Evolutionary conservation across 2,888 invertebrate species (phyloP).

Genomic region (Cryptus viduatorius): DNA sequence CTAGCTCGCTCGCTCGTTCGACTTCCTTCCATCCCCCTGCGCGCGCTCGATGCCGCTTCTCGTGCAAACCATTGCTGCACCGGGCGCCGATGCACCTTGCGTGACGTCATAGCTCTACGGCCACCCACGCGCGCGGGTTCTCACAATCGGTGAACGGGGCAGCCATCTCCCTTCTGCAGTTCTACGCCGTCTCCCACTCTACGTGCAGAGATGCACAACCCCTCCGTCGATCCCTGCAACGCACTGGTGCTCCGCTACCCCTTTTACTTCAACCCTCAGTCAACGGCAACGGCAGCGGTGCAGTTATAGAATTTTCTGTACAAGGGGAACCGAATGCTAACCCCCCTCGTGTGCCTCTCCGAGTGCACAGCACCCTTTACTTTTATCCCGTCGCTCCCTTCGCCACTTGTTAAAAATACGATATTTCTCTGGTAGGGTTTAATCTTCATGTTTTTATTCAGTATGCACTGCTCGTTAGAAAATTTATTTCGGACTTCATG

Average conservation of each 20-base stretch:
- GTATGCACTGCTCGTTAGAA: background rate
- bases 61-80: constrained; percentile 72
- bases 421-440: background rate
- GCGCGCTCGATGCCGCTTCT: constrained; percentile 44
- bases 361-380: constrained; percentile 22
- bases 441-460: background rate
- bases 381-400: background rate
- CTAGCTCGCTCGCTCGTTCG: constrained; percentile 78
- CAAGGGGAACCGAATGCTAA: background rate
- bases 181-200: constrained; percentile 64
- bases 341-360: constrained; percentile 20
- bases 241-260: constrained; percentile 52
- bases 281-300: constrained; percentile 10
- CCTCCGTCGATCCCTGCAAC: constrained; percentile 56
- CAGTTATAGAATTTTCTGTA: constrained; percentile 7
- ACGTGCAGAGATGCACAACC: constrained; percentile 33
- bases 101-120: constrained; percentile 78
- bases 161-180: constrained; percentile 73
- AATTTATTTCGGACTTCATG: background rate
- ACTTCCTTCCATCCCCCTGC: constrained; percentile 66
- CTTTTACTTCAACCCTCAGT: constrained; percentile 41
- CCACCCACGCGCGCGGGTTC: constrained; percentile 73
- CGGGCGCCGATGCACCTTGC: constrained; percentile 79
- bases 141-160: constrained; percentile 60
- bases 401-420: background rate